Percentiles rank a stretch among this genome's conserved stretches.
Conservation (phyloP, 2,113 vertebrate genomes). For the Emydocephalus ijimae region DNA sequence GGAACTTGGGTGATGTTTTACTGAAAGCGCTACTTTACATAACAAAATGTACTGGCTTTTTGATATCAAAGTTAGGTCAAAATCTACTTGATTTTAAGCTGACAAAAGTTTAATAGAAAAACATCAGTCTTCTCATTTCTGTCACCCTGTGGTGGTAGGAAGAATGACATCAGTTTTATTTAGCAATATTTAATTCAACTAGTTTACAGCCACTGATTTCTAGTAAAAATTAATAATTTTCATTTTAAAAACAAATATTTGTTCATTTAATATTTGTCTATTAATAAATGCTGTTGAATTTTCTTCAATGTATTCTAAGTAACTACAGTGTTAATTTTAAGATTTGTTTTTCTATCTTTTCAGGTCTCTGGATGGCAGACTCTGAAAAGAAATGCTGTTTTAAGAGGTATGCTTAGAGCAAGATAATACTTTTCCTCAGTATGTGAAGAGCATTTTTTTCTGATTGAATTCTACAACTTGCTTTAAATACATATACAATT, state of each 20-base stretch:
- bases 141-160: neutral
- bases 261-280: neutral
- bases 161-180: neutral
- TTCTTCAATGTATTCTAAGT: neutral
- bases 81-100: neutral
- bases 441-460: neutral
- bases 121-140: neutral
- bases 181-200: neutral
- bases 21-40: neutral
- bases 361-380: slow-evolving; percentile 68
- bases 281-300: neutral
- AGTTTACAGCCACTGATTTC: neutral
- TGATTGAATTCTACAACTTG: neutral
- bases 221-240: neutral
- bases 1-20: neutral
- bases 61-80: neutral
- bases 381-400: slow-evolving; percentile 66
- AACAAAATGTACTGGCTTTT: neutral
- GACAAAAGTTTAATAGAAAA: neutral
- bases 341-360: slow-evolving; percentile 58
- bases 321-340: slow-evolving; percentile 48
- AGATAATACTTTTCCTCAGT: neutral
- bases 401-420: slow-evolving; percentile 63
- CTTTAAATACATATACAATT: neutral
- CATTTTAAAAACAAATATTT: neutral